Base-by-base conservation (phyloP, 2,888 invertebrate species). In the Nomada hirtipes region DNA sequence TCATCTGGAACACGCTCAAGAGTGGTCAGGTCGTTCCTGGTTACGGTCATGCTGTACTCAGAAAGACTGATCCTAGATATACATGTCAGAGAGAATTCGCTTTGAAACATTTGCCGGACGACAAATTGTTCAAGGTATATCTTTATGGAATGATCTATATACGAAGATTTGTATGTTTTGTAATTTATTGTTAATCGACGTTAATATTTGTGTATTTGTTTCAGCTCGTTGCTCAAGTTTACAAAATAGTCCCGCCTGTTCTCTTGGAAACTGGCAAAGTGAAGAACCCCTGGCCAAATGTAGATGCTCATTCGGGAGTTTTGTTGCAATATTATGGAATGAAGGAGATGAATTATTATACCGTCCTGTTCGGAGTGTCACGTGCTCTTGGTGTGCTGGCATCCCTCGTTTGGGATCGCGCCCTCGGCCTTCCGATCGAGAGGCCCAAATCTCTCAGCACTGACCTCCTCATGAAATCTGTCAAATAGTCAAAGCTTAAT, bases 231-330 rank as follows among this genome's bases (percentile, higher is more conserved):
- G 97, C 98, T 2, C 97, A 97, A 91, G 95, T 98, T 10, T 99
- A 98, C 96, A 98, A 98, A 94, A 96, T 98, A 70, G 98, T 98
- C 64, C 99, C 99, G 0, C 97, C 98, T 88, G 96, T 99, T 92
- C 96, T 99, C 61, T 95, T 97, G 89, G 98, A 98, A 94, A 97
- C 98, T 89, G 99, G 98, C 92, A 99, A 99, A 95, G 98, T 98
- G 80, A 98, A 98, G 96, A 99, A 99, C 96, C 99, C 99, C 83
- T 99, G 98, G 98, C 99, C 99, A 88, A 99, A 99, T 94, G 99
- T 99, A 89, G 99, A 99, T 95, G 98, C 99, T 29, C 98, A 99
- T 95, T 98, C 98, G 86, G 99, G 99, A 87, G 98, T 92, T 63
- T 87, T 93, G 61, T 93, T 95, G 57, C 95, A 97, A 95, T 96